Percentiles rank a stretch among this genome's conserved stretches.
phyloP scores from a whole-genome alignment of 2,888 invertebrate species.

The Xanthia icteritia region DNA sequence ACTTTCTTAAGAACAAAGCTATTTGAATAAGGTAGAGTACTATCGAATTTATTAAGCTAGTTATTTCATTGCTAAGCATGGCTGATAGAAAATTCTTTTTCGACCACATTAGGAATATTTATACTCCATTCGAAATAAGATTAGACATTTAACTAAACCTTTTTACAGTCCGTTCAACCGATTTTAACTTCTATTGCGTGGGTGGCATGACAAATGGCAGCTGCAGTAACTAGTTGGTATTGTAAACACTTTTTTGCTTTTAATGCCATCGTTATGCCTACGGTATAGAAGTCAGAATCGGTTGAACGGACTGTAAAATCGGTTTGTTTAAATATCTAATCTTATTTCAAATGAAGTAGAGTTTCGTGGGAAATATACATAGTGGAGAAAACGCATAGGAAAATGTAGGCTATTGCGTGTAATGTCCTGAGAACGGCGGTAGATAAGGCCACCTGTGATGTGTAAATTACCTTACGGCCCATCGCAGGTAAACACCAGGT shows the following conservation, averaged over 20 bases:
- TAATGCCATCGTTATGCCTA: no score
- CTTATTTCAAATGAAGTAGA: no score
- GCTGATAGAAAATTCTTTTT: background rate
- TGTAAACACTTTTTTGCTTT: no score
- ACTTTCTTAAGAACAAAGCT: slow-evolving; percentile 37
- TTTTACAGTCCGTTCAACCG: no score
- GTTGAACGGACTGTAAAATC: no score
- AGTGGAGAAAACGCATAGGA: background rate
- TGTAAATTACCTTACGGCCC: slow-evolving; percentile 45
- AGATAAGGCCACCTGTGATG: slow-evolving; percentile 46
- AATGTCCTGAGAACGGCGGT: slow-evolving; percentile 35
- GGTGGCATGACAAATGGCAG: no score
- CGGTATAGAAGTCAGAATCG: no score
- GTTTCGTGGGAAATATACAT: background rate
- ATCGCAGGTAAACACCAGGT: slow-evolving; percentile 44
- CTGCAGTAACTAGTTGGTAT: no score
- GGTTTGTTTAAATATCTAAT: no score
- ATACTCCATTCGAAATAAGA: no score
- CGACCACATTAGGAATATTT: background rate
- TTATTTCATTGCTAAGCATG: background rate
- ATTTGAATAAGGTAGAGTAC: slow-evolving; percentile 23
- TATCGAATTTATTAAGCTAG: slow-evolving; percentile 1
- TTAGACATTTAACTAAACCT: no score
- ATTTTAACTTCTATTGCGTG: no score
- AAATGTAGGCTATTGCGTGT: slow-evolving; percentile 3